Evolutionary conservation across 2,888 invertebrate species (phyloP), one percentile per base, ranked within the genome.

Genomic region (Syrphus vitripennis): DNA sequence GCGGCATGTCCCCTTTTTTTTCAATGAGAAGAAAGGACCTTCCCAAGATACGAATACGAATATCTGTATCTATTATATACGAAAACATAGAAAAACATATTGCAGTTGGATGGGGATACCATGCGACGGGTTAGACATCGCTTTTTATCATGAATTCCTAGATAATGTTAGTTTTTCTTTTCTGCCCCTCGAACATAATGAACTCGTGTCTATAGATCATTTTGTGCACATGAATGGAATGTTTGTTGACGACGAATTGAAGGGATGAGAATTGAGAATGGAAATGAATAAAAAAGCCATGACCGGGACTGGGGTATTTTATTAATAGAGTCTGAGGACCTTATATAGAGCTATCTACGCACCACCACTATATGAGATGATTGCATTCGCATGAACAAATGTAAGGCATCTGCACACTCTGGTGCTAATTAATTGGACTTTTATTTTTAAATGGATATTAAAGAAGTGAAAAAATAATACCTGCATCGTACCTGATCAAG

Each of bases 171-270:
- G 81, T 81, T 86, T 81, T 81, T 86, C 77, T 67, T 81, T 81
- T 81, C 69, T 50, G 50, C 67, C 67, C 67, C 59, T 40, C 59
- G 48, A 81, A 86, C 74, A 86, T 86, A 86, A 86, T 86, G 86
- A 86, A 86, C 82, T 86, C 86, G 78, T 86, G 86, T 82, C 86
- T 78, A 82, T 78, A 86, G 86, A 86, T 86, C 86, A 86, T 82
- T 86, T 86, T 82, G 82, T 86, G 81, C 81, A 84, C 81, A 84
- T 84, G 81, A 84, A 84, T 84, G 72, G 78, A 77, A 84, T 84
- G 84, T 84, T 84, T 84, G 84, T 80, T 76, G 75, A 84, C 63
- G 71, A 77, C 69, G 70, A 80, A 79, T 57, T 71, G 80, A 75
- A 65, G 70, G 59, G 53, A 55, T 55, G 70, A 50, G 77, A 65